Percentiles rank a stretch among this genome's conserved stretches.
Evolutionary conservation across 2,888 invertebrate genomes (phyloP).

Genomic region (Charanyca ferruginea): DNA sequence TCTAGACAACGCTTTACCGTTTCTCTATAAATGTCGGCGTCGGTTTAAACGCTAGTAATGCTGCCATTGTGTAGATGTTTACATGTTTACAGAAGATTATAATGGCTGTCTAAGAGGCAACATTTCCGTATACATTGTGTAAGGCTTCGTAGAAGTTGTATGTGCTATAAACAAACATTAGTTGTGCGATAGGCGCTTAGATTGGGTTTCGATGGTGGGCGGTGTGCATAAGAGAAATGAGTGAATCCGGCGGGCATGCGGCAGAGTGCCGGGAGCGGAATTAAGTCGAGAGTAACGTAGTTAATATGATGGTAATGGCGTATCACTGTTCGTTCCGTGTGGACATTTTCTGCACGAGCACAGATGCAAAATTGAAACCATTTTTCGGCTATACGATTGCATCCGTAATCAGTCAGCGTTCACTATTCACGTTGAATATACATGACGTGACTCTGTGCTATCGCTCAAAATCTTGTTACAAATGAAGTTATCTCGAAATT

Average conservation of each 20-base stretch:
- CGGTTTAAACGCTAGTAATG: slow-evolving; percentile 68
- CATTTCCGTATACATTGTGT: slow-evolving; percentile 26
- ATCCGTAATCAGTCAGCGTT: slow-evolving; percentile 76
- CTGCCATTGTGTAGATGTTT: slow-evolving; percentile 69
- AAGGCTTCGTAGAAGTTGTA: slow-evolving; percentile 24
- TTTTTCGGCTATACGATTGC: slow-evolving; percentile 86
- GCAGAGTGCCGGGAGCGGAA: slow-evolving; percentile 81
- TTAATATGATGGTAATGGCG: slow-evolving; percentile 85
- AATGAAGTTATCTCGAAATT: background rate
- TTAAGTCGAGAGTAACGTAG: slow-evolving; percentile 89
- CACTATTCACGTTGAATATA: slow-evolving; percentile 70
- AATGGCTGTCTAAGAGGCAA: slow-evolving; percentile 63
- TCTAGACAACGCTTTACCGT: slow-evolving; percentile 76
- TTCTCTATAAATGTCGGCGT: slow-evolving; percentile 70
- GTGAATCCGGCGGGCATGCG: slow-evolving; percentile 76
- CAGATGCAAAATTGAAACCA: slow-evolving; percentile 84
- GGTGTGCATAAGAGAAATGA: slow-evolving; percentile 77
- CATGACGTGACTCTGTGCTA: slow-evolving; percentile 55
- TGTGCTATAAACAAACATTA: slow-evolving; percentile 15
- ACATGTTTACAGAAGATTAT: slow-evolving; percentile 68
- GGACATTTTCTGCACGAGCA: slow-evolving; percentile 81
- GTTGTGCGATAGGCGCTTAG: slow-evolving; percentile 54
- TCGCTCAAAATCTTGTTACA: slow-evolving; percentile 24
- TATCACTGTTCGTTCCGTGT: slow-evolving; percentile 83
- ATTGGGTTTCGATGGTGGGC: slow-evolving; percentile 68